Conservation (phyloP, 1,140 invertebrate genomes). For the Drosophila mojavensis region DNA sequence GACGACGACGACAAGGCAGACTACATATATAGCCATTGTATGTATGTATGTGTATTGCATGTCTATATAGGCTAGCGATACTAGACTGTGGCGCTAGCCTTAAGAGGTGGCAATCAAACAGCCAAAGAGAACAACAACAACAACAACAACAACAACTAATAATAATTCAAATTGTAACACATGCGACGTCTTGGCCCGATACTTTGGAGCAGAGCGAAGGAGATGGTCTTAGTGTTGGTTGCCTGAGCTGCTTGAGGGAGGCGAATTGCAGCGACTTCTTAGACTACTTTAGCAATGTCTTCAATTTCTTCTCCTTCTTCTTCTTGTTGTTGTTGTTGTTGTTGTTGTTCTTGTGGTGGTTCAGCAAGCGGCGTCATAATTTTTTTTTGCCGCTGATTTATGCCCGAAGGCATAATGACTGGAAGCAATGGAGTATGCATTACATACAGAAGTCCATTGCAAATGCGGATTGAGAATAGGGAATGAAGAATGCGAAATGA, state of each 20-base stretch:
- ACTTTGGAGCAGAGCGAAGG: slow-evolving; percentile 10
- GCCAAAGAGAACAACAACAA: slow-evolving; percentile 42
- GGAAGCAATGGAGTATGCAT: slow-evolving; percentile 78
- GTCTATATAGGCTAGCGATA: slow-evolving; percentile 11
- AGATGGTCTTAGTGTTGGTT: slow-evolving; percentile 9
- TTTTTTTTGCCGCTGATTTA: slow-evolving; percentile 69
- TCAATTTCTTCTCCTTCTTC: background rate
- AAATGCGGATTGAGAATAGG: slow-evolving; percentile 19
- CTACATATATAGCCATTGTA: slow-evolving; percentile 9
- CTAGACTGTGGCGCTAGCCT: slow-evolving; percentile 46
- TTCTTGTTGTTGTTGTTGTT: no score
- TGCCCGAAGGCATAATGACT: slow-evolving; percentile 71
- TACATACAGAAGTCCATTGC: slow-evolving; percentile 47
- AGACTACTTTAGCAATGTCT: slow-evolving; percentile 35
- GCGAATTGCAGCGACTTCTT: slow-evolving; percentile 9
- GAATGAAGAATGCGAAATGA: slow-evolving; percentile 17
- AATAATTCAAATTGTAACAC: slow-evolving; percentile 80
- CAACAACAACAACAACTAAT: slow-evolving; percentile 47
- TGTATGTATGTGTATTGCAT: slow-evolving; percentile 17
- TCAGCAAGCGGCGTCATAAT: slow-evolving; percentile 45
- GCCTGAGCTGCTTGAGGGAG: slow-evolving; percentile 3
- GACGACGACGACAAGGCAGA: slow-evolving; percentile 34
- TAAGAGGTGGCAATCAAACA: slow-evolving; percentile 68
- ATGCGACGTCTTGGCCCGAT: slow-evolving; percentile 57
- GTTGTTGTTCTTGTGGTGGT: background rate